Evolutionary conservation across 2,888 invertebrate genomes (phyloP).

Genomic region (Drosophila borborema): DNA sequence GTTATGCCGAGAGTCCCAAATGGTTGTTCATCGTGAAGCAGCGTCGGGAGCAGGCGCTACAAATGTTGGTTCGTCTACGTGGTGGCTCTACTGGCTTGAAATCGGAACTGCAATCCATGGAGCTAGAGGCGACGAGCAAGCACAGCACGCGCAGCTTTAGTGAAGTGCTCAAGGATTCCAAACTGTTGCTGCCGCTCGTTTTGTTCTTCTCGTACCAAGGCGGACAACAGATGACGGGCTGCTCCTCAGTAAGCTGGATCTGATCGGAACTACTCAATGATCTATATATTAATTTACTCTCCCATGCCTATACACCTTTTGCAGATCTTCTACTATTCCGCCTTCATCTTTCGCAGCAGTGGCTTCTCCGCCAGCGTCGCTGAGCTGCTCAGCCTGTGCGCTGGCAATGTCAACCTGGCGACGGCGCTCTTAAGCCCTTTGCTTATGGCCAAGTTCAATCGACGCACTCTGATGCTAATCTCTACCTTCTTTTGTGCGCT

Average conservation of each 20-base stretch:
- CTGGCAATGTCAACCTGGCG: slow-evolving; percentile 48
- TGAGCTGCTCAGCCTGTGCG: slow-evolving; percentile 42
- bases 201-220: slow-evolving; percentile 60
- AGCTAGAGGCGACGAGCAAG: slow-evolving; percentile 42
- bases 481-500: slow-evolving; percentile 44
- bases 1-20: slow-evolving; percentile 95
- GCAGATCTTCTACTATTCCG: slow-evolving; percentile 65
- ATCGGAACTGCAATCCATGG: slow-evolving; percentile 50
- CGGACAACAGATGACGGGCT: slow-evolving; percentile 60
- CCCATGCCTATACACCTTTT: not conserved
- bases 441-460: slow-evolving; percentile 56
- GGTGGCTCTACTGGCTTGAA: slow-evolving; percentile 80
- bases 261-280: not conserved
- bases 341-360: slow-evolving; percentile 43
- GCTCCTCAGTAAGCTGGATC: slow-evolving; percentile 47
- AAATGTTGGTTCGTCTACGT: slow-evolving; percentile 89
- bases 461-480: slow-evolving; percentile 58
- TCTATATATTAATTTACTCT: not conserved
- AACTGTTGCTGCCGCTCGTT: slow-evolving; percentile 43
- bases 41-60: slow-evolving; percentile 87
- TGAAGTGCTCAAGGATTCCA: slow-evolving; percentile 35
- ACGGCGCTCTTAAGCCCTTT: slow-evolving; percentile 44
- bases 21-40: slow-evolving; percentile 91
- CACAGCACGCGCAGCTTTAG: slow-evolving; percentile 23
- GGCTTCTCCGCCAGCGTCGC: slow-evolving; percentile 38